phyloP scores from a whole-genome alignment of 2,797 vertebrate genomes.

The Buceros bicornis region DNA sequence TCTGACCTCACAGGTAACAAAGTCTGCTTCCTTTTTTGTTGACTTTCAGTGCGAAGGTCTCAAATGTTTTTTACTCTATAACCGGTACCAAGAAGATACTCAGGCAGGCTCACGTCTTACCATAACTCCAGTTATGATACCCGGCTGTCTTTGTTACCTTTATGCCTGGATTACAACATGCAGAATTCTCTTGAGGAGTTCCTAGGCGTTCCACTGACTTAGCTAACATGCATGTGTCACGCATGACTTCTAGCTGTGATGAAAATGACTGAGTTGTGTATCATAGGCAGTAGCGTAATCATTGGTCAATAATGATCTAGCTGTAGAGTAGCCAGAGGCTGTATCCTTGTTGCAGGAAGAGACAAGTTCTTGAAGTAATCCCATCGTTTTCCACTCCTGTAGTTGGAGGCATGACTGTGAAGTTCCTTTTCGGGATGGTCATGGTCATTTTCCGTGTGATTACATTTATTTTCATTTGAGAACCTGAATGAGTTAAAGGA shows the following conservation, averaged over 20 bases:
- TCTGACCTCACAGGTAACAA: slow-evolving; percentile 85
- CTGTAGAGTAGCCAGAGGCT: background rate
- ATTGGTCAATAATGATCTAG: background rate
- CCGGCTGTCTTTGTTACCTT: background rate
- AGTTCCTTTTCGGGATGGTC: background rate
- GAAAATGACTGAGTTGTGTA: background rate
- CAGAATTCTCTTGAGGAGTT: background rate
- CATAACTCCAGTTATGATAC: background rate
- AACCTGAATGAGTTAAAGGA: background rate
- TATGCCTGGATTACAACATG: background rate
- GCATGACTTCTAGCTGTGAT: background rate
- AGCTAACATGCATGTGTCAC: background rate
- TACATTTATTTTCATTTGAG: background rate
- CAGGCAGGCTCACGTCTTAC: background rate
- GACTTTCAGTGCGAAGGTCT: background rate
- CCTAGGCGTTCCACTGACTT: background rate
- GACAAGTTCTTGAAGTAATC: background rate
- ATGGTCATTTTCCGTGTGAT: background rate
- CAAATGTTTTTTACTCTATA: background rate
- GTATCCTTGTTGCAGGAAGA: background rate
- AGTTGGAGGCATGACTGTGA: background rate
- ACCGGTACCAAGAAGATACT: background rate
- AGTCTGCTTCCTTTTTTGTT: background rate
- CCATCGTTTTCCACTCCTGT: background rate
- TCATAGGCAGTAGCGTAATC: background rate